A percentile compares a stretch with the other conserved stretches of the same genome.
Evolutionary conservation across 35 echinoderm and acorn worm species (phyloP).

Genomic region (Nesometra sesokonis): DNA sequence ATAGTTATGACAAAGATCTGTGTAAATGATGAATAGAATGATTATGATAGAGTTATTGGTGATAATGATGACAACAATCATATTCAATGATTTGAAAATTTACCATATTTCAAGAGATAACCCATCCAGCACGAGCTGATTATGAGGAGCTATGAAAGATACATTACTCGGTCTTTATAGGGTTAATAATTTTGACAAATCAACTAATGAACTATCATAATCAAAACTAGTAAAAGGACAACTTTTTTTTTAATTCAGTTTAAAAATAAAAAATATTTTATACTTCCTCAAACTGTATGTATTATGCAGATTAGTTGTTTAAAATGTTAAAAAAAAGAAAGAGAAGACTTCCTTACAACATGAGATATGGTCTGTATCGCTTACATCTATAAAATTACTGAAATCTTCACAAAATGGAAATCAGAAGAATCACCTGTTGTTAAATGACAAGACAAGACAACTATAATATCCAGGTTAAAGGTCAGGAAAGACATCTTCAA

Average conservation of each 20-base stretch:
- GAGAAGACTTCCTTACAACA: neutral
- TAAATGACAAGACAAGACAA: neutral
- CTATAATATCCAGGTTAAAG: neutral
- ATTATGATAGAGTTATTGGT: neutral
- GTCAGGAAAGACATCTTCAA: neutral
- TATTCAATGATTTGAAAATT: neutral
- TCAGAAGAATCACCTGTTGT: neutral
- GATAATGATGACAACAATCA: neutral
- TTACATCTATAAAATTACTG: neutral
- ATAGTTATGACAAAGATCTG: no score
- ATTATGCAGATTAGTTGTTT: no score
- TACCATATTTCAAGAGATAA: no score
- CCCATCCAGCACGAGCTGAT: no score
- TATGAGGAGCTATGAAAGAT: no score
- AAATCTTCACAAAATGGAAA: neutral
- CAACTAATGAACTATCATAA: no score
- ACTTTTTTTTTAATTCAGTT: neutral
- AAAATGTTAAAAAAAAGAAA: neutral
- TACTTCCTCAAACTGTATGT: no score
- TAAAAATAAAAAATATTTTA: no score
- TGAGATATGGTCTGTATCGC: neutral
- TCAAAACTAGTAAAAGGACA: no score
- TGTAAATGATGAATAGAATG: neutral
- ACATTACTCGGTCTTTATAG: no score
- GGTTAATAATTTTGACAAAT: no score